Conservation (phyloP, 2,113 vertebrate species). For the Rhabdomys dilectus region DNA sequence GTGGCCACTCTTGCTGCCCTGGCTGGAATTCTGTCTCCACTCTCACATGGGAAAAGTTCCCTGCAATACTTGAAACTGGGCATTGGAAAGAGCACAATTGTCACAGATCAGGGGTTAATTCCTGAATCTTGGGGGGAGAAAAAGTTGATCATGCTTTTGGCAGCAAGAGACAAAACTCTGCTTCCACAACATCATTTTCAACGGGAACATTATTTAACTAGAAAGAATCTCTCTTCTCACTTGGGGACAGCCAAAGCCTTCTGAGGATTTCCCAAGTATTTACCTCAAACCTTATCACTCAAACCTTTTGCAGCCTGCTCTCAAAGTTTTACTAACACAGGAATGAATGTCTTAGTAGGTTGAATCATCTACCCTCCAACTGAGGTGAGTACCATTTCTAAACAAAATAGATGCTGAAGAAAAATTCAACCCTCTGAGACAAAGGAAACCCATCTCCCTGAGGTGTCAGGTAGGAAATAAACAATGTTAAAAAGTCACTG, state of each 20-base stretch:
- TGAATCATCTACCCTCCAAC: neutral
- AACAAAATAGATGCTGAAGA: slow-evolving; percentile 37
- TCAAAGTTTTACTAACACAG: slow-evolving; percentile 31
- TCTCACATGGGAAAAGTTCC: neutral
- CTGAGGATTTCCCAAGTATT: neutral
- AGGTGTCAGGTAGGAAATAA: neutral
- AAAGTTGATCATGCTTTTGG: neutral
- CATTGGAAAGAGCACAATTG: neutral
- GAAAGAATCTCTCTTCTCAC: neutral
- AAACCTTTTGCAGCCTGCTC: neutral
- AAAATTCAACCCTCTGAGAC: neutral
- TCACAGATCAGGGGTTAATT: neutral
- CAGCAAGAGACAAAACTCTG: slow-evolving; percentile 42
- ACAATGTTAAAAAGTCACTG: neutral
- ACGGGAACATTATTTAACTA: slow-evolving; percentile 20
- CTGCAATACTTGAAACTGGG: neutral
- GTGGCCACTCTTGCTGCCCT: neutral
- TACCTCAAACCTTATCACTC: neutral
- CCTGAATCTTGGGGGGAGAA: slow-evolving; percentile 28
- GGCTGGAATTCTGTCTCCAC: neutral
- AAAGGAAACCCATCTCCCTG: neutral
- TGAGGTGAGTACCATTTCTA: too few relatives aligned
- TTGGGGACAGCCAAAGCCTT: neutral
- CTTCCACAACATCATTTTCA: neutral
- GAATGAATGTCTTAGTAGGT: neutral